A percentile compares a stretch with the other conserved stretches of the same genome.
Evolutionary conservation across 1,140 invertebrate genomes (phyloP).

Genomic region (Orchesella cincta): DNA sequence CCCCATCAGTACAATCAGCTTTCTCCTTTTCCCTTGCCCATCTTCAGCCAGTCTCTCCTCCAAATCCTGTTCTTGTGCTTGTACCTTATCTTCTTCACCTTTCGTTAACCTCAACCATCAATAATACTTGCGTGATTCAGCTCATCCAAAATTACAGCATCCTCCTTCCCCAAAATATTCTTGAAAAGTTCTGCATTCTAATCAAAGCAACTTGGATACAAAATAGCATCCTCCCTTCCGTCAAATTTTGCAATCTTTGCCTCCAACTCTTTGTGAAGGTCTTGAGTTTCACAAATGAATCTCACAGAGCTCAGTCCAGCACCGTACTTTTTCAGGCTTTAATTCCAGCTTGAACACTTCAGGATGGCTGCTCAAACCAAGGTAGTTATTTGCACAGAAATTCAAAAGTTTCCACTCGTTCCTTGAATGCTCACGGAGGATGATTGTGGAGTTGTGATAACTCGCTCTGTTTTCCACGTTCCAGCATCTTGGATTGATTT

Average conservation of each 20-base stretch:
- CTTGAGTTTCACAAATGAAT: slow-evolving; percentile 92
- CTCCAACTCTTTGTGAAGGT: slow-evolving; percentile 80
- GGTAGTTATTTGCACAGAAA: too few relatives aligned
- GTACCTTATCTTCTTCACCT: slow-evolving; percentile 83
- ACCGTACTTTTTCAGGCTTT: slow-evolving; percentile 79
- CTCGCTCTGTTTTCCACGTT: too few relatives aligned
- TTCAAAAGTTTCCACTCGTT: too few relatives aligned
- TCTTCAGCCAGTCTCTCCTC: slow-evolving; percentile 73
- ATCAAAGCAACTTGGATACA: slow-evolving; percentile 91
- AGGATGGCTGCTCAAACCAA: too few relatives aligned
- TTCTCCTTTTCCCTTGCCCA: slow-evolving; percentile 65
- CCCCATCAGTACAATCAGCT: slow-evolving; percentile 90
- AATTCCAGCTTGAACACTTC: slow-evolving; percentile 76
- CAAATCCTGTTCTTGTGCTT: slow-evolving; percentile 83
- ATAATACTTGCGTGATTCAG: slow-evolving; percentile 95
- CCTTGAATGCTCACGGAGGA: too few relatives aligned
- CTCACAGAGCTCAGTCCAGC: slow-evolving; percentile 87
- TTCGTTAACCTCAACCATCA: slow-evolving; percentile 87
- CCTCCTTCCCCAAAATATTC: slow-evolving; percentile 74
- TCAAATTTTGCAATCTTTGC: slow-evolving; percentile 82
- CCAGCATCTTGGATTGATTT: too few relatives aligned
- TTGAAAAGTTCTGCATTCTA: slow-evolving; percentile 93
- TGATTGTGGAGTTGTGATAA: too few relatives aligned
- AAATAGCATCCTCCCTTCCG: slow-evolving; percentile 80
- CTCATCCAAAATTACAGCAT: slow-evolving; percentile 87